These are phyloP conservation scores for Spizaetus ornatus DNA, from an alignment of 2,113 vertebrate genomes.

Conservation along the genomic window DNA sequence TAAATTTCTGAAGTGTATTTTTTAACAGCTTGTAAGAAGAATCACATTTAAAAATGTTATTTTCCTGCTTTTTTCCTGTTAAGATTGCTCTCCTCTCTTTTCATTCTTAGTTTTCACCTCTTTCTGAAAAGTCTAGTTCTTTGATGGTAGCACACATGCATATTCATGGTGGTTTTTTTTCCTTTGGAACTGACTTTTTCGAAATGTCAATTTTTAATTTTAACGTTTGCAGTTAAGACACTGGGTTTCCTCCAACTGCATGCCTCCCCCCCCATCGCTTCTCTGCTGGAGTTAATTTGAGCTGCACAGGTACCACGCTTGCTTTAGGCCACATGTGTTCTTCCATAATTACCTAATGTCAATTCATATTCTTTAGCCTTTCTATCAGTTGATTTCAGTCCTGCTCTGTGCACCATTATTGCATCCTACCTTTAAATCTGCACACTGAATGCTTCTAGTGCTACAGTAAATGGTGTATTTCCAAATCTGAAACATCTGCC, in stretches of 20 bases:
- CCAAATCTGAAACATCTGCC: neutral
- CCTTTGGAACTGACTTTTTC: neutral
- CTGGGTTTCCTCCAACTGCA: neutral
- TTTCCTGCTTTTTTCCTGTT: neutral
- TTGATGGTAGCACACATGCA: neutral
- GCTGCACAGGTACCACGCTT: neutral
- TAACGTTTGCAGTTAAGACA: neutral
- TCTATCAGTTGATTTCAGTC: neutral
- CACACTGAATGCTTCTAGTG: neutral
- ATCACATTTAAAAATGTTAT: neutral
- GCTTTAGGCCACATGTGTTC: neutral
- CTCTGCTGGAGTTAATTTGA: neutral
- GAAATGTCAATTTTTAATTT: neutral
- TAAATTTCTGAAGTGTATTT: neutral
- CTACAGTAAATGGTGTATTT: neutral
- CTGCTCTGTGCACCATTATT: neutral
- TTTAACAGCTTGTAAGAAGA: neutral
- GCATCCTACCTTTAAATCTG: neutral
- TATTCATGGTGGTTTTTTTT: neutral
- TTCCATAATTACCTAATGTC: neutral
- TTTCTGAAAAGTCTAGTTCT: neutral
- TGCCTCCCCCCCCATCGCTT: neutral
- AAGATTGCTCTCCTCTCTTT: neutral
- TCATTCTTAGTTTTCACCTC: neutral
- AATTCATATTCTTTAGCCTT: neutral